These are phyloP conservation scores for Aphyosemion australe DNA, from an alignment of 2,113 vertebrate genomes.

Conservation along the genomic window DNA sequence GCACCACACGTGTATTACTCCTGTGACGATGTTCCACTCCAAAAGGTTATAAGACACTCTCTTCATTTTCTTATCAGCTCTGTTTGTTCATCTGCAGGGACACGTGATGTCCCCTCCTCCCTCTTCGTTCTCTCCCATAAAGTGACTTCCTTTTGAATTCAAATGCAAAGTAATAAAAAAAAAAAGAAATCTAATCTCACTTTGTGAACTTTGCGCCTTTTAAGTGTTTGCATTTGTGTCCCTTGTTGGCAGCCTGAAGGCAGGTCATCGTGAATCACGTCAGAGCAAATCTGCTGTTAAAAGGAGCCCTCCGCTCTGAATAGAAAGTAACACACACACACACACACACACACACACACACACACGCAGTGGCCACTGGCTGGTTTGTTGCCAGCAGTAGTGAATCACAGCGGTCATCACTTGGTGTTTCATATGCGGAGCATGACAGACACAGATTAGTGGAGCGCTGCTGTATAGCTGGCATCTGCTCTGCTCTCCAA, in stretches of 20 bases:
- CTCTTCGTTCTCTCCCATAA: not conserved
- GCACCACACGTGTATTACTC: not conserved
- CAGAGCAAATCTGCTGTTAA: constrained; percentile 58
- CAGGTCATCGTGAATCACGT: constrained; percentile 58
- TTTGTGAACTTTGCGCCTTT: constrained; percentile 32
- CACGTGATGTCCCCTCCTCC: not conserved
- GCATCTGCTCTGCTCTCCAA: constrained; percentile 29
- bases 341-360: constrained; percentile 20
- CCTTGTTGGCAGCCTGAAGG: constrained; percentile 33
- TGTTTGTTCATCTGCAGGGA: not conserved
- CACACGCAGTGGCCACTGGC: constrained; percentile 8
- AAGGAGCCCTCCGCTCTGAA: constrained; percentile 35
- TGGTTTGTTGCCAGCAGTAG: constrained; percentile 46
- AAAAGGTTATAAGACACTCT: not conserved
- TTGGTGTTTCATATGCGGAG: constrained; percentile 60
- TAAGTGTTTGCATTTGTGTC: constrained; percentile 33
- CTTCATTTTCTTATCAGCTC: constrained; percentile 11
- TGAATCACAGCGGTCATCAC: constrained; percentile 66
- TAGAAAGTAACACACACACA: constrained; percentile 15
- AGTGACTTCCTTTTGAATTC: constrained; percentile 23
- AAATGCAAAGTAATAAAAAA: constrained; percentile 31
- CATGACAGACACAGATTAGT: constrained; percentile 65
- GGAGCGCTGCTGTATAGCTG: constrained; percentile 31
- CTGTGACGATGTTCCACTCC: constrained; percentile 13
- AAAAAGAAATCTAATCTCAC: constrained; percentile 34